These are phyloP conservation scores for Distichodus sexfasciatus DNA, from an alignment of 2,797 vertebrate species.

Conservation along the genomic window DNA sequence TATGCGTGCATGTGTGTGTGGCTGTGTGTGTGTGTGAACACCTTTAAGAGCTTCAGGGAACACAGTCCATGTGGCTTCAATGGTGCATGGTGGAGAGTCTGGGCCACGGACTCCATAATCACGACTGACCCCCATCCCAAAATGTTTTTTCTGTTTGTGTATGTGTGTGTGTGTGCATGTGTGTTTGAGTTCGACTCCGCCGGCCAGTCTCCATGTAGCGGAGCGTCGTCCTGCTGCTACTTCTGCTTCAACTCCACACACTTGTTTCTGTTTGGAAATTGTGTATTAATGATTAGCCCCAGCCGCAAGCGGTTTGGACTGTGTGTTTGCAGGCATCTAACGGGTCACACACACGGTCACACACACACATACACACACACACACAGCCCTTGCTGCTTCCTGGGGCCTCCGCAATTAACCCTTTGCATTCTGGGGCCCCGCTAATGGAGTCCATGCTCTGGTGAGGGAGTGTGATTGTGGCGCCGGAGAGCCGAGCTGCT, in stretches of 20 bases:
- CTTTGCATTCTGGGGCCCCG: constrained; percentile 25
- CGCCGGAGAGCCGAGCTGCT: constrained; percentile 31
- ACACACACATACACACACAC: no score
- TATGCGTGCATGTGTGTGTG: constrained; percentile 29
- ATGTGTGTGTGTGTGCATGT: no score
- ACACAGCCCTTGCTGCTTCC: constrained; percentile 39
- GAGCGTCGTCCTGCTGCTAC: no score
- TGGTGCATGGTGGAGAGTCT: constrained; percentile 41
- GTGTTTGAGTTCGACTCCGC: no score
- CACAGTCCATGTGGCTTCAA: constrained; percentile 51
- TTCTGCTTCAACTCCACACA: constrained; percentile 31
- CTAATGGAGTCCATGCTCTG: constrained; percentile 41
- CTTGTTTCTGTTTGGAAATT: constrained; percentile 47
- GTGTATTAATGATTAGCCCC: constrained; percentile 51
- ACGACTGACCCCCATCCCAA: constrained; percentile 45
- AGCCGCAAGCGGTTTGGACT: constrained; percentile 47
- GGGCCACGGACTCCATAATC: constrained; percentile 40
- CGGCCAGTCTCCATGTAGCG: no score
- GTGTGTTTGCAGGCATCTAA: constrained; percentile 22
- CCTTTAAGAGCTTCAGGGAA: constrained; percentile 39
- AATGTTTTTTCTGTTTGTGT: constrained; percentile 41
- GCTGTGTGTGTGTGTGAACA: constrained; percentile 31
- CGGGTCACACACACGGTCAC: constrained; percentile 15
- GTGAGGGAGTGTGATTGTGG: constrained; percentile 29
- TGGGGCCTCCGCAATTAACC: constrained; percentile 45